phyloP scores from a whole-genome alignment of 2,113 vertebrate species.

The Nematolebias whitei region DNA sequence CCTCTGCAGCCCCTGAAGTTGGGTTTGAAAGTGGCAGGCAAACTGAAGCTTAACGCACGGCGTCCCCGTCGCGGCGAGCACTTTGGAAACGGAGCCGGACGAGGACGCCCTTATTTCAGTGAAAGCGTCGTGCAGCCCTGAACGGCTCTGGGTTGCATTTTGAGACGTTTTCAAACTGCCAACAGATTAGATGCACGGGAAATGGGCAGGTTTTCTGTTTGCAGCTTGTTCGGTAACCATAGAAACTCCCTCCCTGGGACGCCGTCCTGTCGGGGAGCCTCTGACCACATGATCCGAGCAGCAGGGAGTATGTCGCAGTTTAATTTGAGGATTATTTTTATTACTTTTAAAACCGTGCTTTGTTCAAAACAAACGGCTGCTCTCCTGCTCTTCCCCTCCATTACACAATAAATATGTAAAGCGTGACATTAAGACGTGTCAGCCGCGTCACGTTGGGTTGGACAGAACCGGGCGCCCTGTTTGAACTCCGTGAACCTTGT shows the following conservation, averaged over 20 bases:
- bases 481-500: no score
- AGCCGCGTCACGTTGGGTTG: no score
- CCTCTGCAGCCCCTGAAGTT: not conserved
- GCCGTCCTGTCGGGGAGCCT: not conserved
- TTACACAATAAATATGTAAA: no score
- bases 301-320: not conserved
- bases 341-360: not conserved
- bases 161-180: not conserved
- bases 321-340: not conserved
- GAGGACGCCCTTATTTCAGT: not conserved
- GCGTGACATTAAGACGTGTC: no score
- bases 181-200: not conserved
- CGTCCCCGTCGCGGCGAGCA: not conserved
- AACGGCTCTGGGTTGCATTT: not conserved
- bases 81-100: not conserved
- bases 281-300: not conserved
- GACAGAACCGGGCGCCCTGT: no score
- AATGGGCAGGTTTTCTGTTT: no score
- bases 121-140: not conserved
- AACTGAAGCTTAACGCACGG: not conserved
- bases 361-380: not conserved
- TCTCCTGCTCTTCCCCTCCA: not conserved
- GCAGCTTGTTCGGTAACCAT: constrained; percentile 2
- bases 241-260: not conserved
- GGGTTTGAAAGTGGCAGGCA: not conserved